Evolutionary conservation across 1,140 invertebrate genomes (phyloP).

Genomic region (Drosophila arawakana): DNA sequence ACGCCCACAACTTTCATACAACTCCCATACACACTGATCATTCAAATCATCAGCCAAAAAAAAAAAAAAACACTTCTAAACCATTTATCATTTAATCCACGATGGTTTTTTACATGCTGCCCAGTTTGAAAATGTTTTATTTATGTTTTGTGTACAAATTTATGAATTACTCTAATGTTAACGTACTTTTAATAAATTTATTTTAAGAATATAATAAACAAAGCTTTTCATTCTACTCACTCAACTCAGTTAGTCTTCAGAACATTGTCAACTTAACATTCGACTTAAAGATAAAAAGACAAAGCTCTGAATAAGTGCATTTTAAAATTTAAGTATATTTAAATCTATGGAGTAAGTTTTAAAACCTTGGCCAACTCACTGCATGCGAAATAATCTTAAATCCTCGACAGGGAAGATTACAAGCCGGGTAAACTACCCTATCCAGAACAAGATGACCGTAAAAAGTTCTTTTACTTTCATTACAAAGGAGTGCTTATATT

Average conservation of each 20-base stretch:
- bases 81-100: slow-evolving; percentile 6
- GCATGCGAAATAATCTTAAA: neutral
- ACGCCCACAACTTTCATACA: slow-evolving; percentile 36
- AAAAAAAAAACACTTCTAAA: neutral
- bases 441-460: slow-evolving; percentile 47
- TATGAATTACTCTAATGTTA: slow-evolving; percentile 61
- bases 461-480: slow-evolving; percentile 54
- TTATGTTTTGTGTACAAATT: slow-evolving; percentile 77
- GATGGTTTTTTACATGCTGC: slow-evolving; percentile 42
- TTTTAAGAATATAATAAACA: slow-evolving; percentile 44
- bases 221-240: neutral
- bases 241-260: neutral
- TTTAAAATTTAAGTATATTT: neutral
- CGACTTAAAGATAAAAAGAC: too few species aligned
- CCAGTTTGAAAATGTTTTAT: slow-evolving; percentile 50
- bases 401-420: slow-evolving; percentile 31
- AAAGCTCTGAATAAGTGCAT: too few species aligned
- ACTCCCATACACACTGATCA: slow-evolving; percentile 25
- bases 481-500: slow-evolving; percentile 59
- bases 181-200: slow-evolving; percentile 69
- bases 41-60: neutral
- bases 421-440: slow-evolving; percentile 44
- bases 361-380: neutral
- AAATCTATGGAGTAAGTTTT: slow-evolving; percentile 33
- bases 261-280: too few species aligned